Percentiles rank a stretch among this genome's conserved stretches.
These are phyloP conservation scores for Serinus canaria DNA, from an alignment of 2,113 vertebrate species.

Conservation along the genomic window DNA sequence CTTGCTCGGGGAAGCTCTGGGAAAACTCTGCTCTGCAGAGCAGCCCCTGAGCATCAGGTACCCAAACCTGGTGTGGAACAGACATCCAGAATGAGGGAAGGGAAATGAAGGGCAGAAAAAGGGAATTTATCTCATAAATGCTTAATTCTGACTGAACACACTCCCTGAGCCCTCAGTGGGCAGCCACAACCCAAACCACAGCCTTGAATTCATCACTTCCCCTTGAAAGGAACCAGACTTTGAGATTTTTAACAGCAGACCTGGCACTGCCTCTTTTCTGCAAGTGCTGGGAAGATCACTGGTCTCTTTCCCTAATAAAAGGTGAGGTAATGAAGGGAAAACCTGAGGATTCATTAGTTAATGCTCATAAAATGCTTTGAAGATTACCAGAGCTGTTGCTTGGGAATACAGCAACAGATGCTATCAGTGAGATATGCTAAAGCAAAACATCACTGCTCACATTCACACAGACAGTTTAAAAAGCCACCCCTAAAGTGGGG, in stretches of 20 bases:
- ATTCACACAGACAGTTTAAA: not conserved
- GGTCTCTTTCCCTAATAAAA: not conserved
- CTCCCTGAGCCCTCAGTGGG: not conserved
- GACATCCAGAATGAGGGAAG: not conserved
- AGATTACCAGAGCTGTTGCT: slow-evolving; percentile 9
- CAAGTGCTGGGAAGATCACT: not conserved
- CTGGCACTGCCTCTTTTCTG: not conserved
- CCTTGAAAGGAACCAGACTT: not conserved
- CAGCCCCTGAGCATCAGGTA: not conserved
- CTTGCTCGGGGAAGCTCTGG: not conserved
- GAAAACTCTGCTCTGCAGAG: not conserved
- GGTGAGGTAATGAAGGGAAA: not conserved
- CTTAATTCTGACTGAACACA: not conserved
- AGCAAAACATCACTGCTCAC: not conserved
- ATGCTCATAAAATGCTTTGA: not conserved
- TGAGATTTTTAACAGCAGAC: not conserved
- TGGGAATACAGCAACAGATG: slow-evolving; percentile 18
- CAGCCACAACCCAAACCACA: not conserved
- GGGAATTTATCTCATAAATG: not conserved
- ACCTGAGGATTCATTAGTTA: not conserved
- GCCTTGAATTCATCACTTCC: not conserved
- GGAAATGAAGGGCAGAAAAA: fast-evolving
- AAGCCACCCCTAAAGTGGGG: not conserved
- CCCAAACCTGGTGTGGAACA: not conserved
- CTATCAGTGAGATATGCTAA: not conserved